Conservation (phyloP, 2,888 invertebrate species). For the Taphrorychus bicolor region DNA sequence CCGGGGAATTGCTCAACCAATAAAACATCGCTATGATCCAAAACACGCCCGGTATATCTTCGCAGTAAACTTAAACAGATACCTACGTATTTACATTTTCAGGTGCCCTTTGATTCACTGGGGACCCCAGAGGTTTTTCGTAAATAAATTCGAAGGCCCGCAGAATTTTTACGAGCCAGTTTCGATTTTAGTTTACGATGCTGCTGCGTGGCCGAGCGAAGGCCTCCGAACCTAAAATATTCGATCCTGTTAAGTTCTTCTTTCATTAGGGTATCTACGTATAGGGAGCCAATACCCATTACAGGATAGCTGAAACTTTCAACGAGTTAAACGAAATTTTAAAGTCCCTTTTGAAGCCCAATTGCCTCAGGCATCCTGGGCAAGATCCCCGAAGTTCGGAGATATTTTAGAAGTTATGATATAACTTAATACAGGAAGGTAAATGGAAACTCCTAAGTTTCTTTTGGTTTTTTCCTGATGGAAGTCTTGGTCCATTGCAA, state of each 20-base stretch:
- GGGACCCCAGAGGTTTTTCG: conserved; percentile 42
- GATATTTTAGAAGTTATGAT: conserved; percentile 10
- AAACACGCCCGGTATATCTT: conserved; percentile 53
- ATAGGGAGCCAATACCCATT: background rate
- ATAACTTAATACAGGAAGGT: conserved; percentile 11
- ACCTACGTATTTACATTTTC: conserved; percentile 47
- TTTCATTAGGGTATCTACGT: background rate
- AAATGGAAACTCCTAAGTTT: conserved; percentile 7
- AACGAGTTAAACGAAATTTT: conserved; percentile 15
- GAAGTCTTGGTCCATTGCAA: no score
- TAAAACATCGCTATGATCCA: conserved; percentile 56
- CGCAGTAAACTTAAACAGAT: conserved; percentile 57
- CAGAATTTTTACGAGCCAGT: conserved; percentile 2
- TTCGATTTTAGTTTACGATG: conserved; percentile 9
- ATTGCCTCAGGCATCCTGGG: background rate
- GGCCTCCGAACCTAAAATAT: background rate
- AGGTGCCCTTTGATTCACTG: conserved; percentile 51
- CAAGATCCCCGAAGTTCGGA: conserved; percentile 7
- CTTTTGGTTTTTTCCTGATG: background rate
- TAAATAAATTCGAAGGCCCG: conserved; percentile 19
- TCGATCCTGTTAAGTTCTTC: background rate
- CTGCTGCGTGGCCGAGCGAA: background rate
- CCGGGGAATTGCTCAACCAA: conserved; percentile 53
- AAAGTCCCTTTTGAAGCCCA: conserved; percentile 13
- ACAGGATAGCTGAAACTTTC: conserved; percentile 4